Evolutionary conservation across 2,888 invertebrate species (phyloP).

Genomic region (Cataglyphis cursor): DNA sequence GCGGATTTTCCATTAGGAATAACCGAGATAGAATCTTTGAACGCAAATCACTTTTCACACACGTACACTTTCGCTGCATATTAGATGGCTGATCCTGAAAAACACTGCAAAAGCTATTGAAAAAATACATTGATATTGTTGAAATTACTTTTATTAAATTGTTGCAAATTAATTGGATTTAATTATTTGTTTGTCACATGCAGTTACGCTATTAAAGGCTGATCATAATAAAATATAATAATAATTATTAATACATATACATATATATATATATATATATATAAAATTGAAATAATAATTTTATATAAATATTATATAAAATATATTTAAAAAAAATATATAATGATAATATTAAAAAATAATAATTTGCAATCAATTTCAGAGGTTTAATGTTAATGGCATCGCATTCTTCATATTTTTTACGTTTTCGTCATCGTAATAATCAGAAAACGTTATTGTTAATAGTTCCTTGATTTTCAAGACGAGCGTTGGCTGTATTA

Average conservation of each 20-base stretch:
- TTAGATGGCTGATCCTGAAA: neutral
- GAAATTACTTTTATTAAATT: neutral
- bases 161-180: neutral
- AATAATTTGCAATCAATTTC: neutral
- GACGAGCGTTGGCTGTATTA: neutral
- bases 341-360: slow-evolving; percentile 1
- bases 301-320: no score
- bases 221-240: neutral
- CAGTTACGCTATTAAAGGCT: neutral
- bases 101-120: neutral
- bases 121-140: neutral
- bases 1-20: slow-evolving; percentile 60
- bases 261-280: no score
- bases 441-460: neutral
- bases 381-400: no score
- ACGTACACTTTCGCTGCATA: neutral
- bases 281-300: neutral
- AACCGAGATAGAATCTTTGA: slow-evolving; percentile 34
- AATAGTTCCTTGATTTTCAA: neutral
- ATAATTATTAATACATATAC: neutral
- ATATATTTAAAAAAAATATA: neutral
- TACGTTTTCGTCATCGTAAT: neutral
- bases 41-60: slow-evolving; percentile 13
- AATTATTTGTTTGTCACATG: neutral
- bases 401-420: neutral